Evolutionary conservation across 2,113 vertebrate species (phyloP).

Genomic region (Poeciliopsis prolifica): DNA sequence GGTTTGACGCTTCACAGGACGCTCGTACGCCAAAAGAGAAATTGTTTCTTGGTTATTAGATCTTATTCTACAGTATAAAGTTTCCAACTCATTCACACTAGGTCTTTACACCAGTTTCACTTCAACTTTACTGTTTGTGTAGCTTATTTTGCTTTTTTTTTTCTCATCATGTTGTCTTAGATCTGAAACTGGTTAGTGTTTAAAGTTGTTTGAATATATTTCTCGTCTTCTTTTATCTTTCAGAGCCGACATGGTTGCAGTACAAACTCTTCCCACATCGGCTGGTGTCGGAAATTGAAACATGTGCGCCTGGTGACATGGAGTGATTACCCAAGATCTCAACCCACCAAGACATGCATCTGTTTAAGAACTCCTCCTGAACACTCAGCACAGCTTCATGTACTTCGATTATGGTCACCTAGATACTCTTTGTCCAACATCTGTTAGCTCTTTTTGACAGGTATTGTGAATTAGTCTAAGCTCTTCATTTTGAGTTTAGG

Average conservation of each 20-base stretch:
- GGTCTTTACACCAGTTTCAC: too few species aligned
- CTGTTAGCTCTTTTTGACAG: not conserved
- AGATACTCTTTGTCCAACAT: not conserved
- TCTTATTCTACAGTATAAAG: not conserved
- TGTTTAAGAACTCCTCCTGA: not conserved
- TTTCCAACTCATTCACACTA: not conserved
- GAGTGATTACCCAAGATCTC: constrained; percentile 41
- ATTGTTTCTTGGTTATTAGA: too few species aligned
- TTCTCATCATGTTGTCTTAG: not conserved
- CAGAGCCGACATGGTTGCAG: constrained; percentile 83
- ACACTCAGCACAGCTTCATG: constrained; percentile 1
- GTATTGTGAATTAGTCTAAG: constrained; percentile 9
- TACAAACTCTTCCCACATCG: constrained; percentile 81
- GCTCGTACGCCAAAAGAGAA: too few species aligned
- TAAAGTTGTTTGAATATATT: too few species aligned
- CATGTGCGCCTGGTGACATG: constrained; percentile 67
- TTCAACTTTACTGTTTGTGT: not conserved
- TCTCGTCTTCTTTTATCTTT: constrained; percentile 7
- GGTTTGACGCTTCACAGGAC: not conserved
- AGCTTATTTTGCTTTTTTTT: not conserved
- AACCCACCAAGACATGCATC: not conserved
- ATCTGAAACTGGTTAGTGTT: not conserved
- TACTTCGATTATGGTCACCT: constrained; percentile 1
- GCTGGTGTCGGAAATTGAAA: constrained; percentile 82
- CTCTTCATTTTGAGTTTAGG: not conserved